A percentile compares a stretch with the other conserved stretches of the same genome.
Conservation (phyloP, 2,797 vertebrate species). For the Masticophis lateralis region DNA sequence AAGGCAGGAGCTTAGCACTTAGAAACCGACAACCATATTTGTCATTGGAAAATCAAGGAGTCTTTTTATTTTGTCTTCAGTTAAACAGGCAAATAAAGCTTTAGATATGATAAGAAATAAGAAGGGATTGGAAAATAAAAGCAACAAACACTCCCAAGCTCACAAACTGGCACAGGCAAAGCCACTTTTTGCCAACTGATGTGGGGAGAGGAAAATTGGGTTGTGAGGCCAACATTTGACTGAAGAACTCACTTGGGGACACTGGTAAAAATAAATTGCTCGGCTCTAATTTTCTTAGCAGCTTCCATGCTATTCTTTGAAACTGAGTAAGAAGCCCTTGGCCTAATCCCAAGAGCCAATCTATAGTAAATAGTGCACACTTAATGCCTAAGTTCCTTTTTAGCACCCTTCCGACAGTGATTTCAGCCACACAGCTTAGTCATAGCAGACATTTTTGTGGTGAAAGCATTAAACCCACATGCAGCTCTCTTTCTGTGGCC, state of each 20-base stretch:
- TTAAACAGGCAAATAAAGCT: constrained; percentile 32
- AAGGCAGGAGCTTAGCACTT: not conserved
- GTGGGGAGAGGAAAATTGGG: constrained; percentile 53
- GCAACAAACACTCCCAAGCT: constrained; percentile 59
- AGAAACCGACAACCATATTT: not conserved
- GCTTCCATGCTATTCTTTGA: constrained; percentile 83
- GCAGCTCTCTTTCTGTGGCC: constrained; percentile 99
- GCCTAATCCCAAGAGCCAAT: constrained; percentile 80
- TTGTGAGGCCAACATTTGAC: constrained; percentile 76
- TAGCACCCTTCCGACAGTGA: constrained; percentile 83
- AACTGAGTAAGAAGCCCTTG: constrained; percentile 80
- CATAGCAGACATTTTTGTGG: constrained; percentile 99
- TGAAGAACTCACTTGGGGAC: constrained; percentile 74
- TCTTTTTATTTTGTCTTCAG: constrained; percentile 52
- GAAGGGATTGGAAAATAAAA: constrained; percentile 56
- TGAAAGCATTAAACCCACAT: constrained; percentile 99
- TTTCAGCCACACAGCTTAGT: constrained; percentile 86
- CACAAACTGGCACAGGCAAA: constrained; percentile 61
- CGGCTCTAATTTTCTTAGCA: constrained; percentile 78
- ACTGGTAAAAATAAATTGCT: constrained; percentile 80
- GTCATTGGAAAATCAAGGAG: constrained; percentile 30
- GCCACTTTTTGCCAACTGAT: constrained; percentile 69
- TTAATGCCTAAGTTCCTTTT: constrained; percentile 83
- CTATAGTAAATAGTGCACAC: constrained; percentile 83
- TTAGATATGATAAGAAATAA: constrained; percentile 50